phyloP scores from a whole-genome alignment of 2,888 invertebrate genomes.

The Argyresthia goedartella region DNA sequence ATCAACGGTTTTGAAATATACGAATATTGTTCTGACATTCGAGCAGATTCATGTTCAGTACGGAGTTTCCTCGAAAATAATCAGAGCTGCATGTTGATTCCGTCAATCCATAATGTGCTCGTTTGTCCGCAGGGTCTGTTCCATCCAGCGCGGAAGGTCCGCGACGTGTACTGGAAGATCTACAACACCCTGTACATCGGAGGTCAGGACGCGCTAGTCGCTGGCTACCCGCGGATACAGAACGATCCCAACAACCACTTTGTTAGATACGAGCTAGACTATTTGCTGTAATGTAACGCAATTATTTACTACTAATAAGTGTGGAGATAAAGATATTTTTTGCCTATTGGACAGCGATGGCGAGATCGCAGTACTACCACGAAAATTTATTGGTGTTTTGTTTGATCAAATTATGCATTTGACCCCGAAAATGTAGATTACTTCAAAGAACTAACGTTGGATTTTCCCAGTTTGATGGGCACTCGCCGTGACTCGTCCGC shows the following conservation, averaged over 20 bases:
- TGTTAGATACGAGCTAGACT: slow-evolving; percentile 93
- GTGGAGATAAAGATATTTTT: slow-evolving; percentile 16
- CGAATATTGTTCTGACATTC: too few species aligned
- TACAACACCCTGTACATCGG: slow-evolving; percentile 99
- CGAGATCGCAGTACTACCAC: not conserved
- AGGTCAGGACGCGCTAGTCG: slow-evolving; percentile 97
- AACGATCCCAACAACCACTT: slow-evolving; percentile 97
- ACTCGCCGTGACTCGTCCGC: too few species aligned
- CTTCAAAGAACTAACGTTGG: too few species aligned
- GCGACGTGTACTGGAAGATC: slow-evolving; percentile 99
- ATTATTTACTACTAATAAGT: slow-evolving; percentile 13
- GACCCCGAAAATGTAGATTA: too few species aligned
- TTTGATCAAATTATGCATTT: too few species aligned
- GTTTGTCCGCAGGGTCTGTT: slow-evolving; percentile 93
- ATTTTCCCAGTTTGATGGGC: too few species aligned
- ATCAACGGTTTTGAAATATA: too few species aligned
- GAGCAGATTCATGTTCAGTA: too few species aligned
- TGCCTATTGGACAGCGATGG: slow-evolving; percentile 1
- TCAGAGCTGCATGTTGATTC: too few species aligned
- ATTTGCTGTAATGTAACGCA: slow-evolving; percentile 77
- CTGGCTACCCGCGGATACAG: slow-evolving; percentile 96
- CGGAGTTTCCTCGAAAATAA: too few species aligned
- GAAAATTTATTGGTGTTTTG: too few species aligned
- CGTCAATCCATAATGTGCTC: too few species aligned
- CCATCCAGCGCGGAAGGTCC: slow-evolving; percentile 98